phyloP scores from a whole-genome alignment of 2,888 invertebrate genomes.

The Plusia festucae region DNA sequence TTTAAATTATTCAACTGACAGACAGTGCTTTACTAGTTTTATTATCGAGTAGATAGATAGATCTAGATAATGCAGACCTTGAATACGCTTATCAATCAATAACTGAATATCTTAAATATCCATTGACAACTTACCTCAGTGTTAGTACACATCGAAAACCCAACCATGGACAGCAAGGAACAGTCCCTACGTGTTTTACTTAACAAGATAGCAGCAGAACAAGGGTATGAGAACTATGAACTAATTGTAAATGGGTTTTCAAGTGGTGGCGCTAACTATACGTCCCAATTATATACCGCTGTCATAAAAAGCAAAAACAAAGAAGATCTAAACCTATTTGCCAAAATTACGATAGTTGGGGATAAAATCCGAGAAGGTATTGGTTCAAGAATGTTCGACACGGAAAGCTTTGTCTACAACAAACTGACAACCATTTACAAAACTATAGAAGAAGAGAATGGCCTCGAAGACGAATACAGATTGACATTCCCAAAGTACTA shows the following conservation, averaged over 20 bases:
- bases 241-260: slow-evolving; percentile 27
- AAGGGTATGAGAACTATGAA: slow-evolving; percentile 24
- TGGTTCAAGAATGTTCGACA: slow-evolving; percentile 18
- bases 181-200: slow-evolving; percentile 12
- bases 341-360: slow-evolving; percentile 31
- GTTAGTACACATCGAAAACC: slow-evolving; percentile 5
- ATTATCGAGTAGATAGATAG: not conserved
- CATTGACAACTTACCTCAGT: not conserved
- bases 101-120: not conserved
- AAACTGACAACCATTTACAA: slow-evolving; percentile 29
- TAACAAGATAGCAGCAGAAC: slow-evolving; percentile 35
- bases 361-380: slow-evolving; percentile 25
- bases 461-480: slow-evolving; percentile 34
- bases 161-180: slow-evolving; percentile 29
- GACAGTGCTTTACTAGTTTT: not conserved
- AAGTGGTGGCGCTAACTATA: slow-evolving; percentile 48
- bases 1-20: too few relatives aligned
- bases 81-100: slow-evolving; percentile 2
- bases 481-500: slow-evolving; percentile 46
- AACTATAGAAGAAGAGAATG: slow-evolving; percentile 32
- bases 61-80: slow-evolving; percentile 3
- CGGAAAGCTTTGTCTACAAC: slow-evolving; percentile 39
- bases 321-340: slow-evolving; percentile 39
- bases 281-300: slow-evolving; percentile 34
- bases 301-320: slow-evolving; percentile 19